Evolutionary conservation across 2,113 vertebrate genomes (phyloP).

Genomic region (Canis aureus): DNA sequence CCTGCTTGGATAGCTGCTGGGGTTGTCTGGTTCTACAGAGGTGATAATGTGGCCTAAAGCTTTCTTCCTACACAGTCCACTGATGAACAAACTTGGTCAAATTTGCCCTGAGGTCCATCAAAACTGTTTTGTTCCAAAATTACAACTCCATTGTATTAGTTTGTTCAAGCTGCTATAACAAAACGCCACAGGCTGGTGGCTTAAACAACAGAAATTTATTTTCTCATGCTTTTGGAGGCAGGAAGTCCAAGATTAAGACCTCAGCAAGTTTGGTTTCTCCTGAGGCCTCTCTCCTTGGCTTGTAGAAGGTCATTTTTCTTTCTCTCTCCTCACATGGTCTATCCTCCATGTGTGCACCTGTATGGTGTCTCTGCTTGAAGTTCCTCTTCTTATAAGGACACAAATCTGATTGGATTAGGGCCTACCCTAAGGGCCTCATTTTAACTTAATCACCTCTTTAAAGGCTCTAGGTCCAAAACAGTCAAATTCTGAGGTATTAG

Average conservation of each 20-base stretch:
- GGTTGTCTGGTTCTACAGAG: not conserved
- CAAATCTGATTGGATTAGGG: not conserved
- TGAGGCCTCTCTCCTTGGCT: not conserved
- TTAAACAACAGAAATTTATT: not conserved
- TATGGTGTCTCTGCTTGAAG: not conserved
- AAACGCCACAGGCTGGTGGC: not conserved
- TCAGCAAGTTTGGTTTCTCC: not conserved
- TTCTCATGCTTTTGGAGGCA: not conserved
- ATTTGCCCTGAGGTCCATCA: not conserved
- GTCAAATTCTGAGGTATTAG: not conserved
- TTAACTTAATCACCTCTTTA: not conserved
- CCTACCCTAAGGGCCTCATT: not conserved
- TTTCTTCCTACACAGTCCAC: not conserved
- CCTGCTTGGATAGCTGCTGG: not conserved
- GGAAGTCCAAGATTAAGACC: not conserved
- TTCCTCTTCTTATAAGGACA: not conserved
- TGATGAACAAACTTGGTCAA: not conserved
- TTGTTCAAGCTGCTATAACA: not conserved
- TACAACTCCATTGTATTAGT: not conserved
- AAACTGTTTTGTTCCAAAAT: conserved; percentile 32
- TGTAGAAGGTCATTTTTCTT: not conserved
- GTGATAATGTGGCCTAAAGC: not conserved
- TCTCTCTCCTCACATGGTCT: too few species aligned
- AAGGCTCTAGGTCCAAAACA: not conserved
- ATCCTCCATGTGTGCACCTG: not conserved